Evolutionary conservation across 2,888 invertebrate species (phyloP), one percentile per base, ranked within the genome.

Genomic region (Nysson spinosus): DNA sequence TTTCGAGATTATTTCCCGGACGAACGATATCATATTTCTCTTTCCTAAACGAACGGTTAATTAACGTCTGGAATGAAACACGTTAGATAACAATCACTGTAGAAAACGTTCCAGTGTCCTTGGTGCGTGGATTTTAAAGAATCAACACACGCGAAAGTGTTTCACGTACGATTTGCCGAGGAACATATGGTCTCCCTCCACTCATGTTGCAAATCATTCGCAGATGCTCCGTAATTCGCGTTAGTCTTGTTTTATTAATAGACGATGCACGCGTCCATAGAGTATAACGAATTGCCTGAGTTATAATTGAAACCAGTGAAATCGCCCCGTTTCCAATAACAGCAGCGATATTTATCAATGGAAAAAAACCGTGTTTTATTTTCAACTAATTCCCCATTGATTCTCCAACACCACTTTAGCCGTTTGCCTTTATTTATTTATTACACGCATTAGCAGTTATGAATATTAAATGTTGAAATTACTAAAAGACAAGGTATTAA

Each of bases 171-270:
- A 4, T 1, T 30, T 6, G 14, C 14, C 9, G 4, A 4, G 11
- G 34, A 14, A 14, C 34, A 14, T 9, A 14, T 14, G 34, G 14
- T 12, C 44, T 24, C n/a, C n/a, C n/a, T n/a, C n/a, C n/a, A 24
- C 39, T 30, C 35, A n/a, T 37, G 22, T 56, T n/a, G n/a, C n/a
- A 52, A 52, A 46, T 40, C 34, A 43, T 32, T n/a, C 32, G 26
- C 72, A 17, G 47, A 52, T 51, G 54, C 61, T 55, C 28, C 30
- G 39, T 17, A 30, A 12, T 17, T 20, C 32, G 20, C 16, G 47
- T 70, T 62, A 54, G 49, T 52, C 50, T 49, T 22, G 30, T 16
- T 63, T 73, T 79, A 79, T 77, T 76, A 76, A 75, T 79, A 79
- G 76, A 71, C 44, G 39, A 20, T 28, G 44, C 42, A 34, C 5